These are phyloP conservation scores for Orthonychiurus folsomi DNA, from an alignment of 2,888 invertebrate genomes.

Conservation along the genomic window DNA sequence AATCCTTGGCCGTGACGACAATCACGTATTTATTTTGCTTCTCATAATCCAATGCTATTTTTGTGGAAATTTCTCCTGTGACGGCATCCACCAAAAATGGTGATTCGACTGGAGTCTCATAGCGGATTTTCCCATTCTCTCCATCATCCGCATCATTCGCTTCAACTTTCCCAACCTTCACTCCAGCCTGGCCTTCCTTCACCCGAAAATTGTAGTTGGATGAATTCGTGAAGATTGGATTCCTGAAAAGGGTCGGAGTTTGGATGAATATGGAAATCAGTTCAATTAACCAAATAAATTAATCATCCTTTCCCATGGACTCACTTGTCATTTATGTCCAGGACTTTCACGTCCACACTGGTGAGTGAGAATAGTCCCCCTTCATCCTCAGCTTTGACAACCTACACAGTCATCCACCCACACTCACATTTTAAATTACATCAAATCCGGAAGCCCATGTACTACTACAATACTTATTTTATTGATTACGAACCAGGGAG, in stretches of 20 bases:
- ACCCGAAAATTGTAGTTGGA: conserved; percentile 61
- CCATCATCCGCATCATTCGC: conserved; percentile 80
- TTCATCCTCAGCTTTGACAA: conserved; percentile 75
- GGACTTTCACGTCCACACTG: conserved; percentile 77
- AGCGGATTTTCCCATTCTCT: conserved; percentile 69
- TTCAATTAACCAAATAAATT: background rate
- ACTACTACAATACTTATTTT: too few relatives aligned
- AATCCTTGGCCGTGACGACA: conserved; percentile 77
- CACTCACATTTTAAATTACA: background rate
- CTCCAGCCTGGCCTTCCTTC: conserved; percentile 41
- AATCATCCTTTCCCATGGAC: background rate
- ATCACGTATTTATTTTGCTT: conserved; percentile 58
- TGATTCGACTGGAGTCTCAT: conserved; percentile 66
- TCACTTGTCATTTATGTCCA: conserved; percentile 79
- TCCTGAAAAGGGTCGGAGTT: conserved; percentile 1
- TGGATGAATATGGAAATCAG: background rate
- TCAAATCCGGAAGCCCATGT: too few relatives aligned
- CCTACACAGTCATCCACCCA: conserved; percentile 46
- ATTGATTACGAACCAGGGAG: conserved; percentile 57
- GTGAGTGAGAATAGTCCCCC: conserved; percentile 72
- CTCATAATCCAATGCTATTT: conserved; percentile 69
- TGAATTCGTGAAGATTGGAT: conserved; percentile 10
- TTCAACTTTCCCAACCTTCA: conserved; percentile 67
- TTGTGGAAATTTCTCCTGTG: conserved; percentile 63
- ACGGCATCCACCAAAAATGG: conserved; percentile 70